Evolutionary conservation across 2,888 invertebrate species (phyloP), one percentile per base, ranked within the genome.

Genomic region (Stenichneumon culpator): DNA sequence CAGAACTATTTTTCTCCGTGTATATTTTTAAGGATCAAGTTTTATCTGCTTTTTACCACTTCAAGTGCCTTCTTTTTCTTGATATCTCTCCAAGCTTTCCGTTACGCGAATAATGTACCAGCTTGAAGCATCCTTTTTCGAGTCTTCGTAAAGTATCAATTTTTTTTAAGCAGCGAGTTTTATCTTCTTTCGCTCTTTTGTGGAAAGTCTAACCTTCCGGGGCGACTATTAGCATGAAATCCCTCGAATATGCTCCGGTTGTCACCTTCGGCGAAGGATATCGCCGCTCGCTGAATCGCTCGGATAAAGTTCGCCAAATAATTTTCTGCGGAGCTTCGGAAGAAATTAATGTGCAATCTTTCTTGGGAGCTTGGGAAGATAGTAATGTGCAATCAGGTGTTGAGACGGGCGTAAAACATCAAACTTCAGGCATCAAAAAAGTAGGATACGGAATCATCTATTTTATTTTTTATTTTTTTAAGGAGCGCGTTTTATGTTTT

Each of bases 291-390:
- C n/a, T n/a, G n/a, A n/a, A n/a, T n/a, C n/a, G n/a, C n/a, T n/a
- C n/a, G n/a, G n/a, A n/a, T n/a, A n/a, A n/a, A n/a, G n/a, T 69
- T 69, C 25, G 22, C 16, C 67, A 79, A 83, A 75, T 79, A 80
- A 83, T 79, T 75, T 80, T 57, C 47, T 14, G 5, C 22, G n/a
- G 28, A 16, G 36, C 28, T 52, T 50, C 19, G 44, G 47, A 57
- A 57, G n/a, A 68, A n/a, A 79, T 72, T 25, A 72, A 70, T 44
- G 63, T 63, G 28, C 72, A 39, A 39, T 67, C 68, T n/a, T n/a
- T n/a, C n/a, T n/a, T n/a, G n/a, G n/a, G 28, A 16, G 36, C 28
- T 52, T 50, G 28, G 44, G 47, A 57, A 57, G n/a, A 68, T 32
- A 79, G 65, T 25, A 72, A 70, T 44, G 63, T 63, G 28, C 72